Conservation (phyloP, 1,140 invertebrate genomes). For the Drosophila grimshawi region DNA sequence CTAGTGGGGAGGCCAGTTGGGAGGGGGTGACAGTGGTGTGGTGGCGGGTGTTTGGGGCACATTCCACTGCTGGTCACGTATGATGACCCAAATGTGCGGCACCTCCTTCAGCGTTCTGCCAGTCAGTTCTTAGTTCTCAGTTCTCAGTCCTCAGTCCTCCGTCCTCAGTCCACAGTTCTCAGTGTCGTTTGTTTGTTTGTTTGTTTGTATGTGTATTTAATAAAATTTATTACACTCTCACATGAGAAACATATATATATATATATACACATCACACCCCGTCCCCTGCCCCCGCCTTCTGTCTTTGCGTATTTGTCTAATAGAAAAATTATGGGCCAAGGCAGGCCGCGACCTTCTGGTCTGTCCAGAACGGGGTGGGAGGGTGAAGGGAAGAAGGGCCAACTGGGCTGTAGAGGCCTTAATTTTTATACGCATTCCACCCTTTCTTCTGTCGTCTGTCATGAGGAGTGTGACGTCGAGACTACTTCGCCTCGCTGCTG, state of each 20-base stretch:
- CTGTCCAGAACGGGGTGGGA: not conserved
- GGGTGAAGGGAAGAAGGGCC: not conserved
- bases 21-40: not conserved
- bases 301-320: slow-evolving; percentile 67
- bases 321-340: slow-evolving; percentile 70
- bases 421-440: slow-evolving; percentile 61
- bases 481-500: slow-evolving; percentile 24
- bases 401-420: slow-evolving; percentile 10
- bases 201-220: slow-evolving; percentile 67
- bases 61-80: slow-evolving; percentile 72
- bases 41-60: not conserved
- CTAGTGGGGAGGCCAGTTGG: not conserved
- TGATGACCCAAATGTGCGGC: slow-evolving; percentile 70
- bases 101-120: slow-evolving; percentile 18
- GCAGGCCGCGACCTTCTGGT: slow-evolving; percentile 8
- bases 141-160: slow-evolving; percentile 4
- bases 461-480: not conserved
- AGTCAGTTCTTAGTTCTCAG: not conserved
- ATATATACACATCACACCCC: not conserved
- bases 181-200: slow-evolving; percentile 46
- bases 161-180: slow-evolving; percentile 9
- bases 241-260: slow-evolving; percentile 53
- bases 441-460: not conserved
- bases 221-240: slow-evolving; percentile 78
- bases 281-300: not conserved